Base-by-base conservation (phyloP, 64 coral and sea anemone genomes). In the Montipora cactus region DNA sequence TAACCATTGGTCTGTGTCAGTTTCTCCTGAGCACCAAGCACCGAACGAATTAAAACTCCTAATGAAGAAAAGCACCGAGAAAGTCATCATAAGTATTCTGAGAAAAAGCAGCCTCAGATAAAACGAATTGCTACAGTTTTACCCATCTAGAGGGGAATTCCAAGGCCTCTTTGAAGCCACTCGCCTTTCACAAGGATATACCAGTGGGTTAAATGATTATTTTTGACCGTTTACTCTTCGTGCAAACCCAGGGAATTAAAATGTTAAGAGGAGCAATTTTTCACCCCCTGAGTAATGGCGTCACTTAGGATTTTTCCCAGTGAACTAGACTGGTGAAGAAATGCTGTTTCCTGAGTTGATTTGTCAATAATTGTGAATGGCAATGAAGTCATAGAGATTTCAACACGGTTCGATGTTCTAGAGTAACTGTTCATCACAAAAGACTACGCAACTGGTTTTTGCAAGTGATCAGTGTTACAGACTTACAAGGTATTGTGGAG, bases 11-110 rank as follows among this genome's bases (percentile, higher is more conserved):
- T 80, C 68, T 11, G 25, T 25, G 69, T 97, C 84, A 53, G 62
- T 58, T 7, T 66, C 47, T 4, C 80, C 59, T 82, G 95, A 57
- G 45, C 95, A 97, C 95, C 95, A 97, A 6, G 92, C 92, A 47
- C 95, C 95, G 6, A 97, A 91, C n/a, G 95, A 91, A 10, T 2
- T 70, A 44, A 18, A n/a, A 49, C 16, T 86, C 19, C 82, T 86
- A 67, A 49, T 8, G 67, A 66, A 55, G 52, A 15, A 64, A 64
- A 64, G 53, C 11, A 6, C 7, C 7, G 11, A 57, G 11, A 57
- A 11, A 57, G 11, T 57, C 6, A 57, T 6, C 53, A 6, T 8
- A 57, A 57, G 53, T 6, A 57, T 6, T 6, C 53, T 57, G 53
- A 8, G 53, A 8, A 57, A 37, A 37, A 37, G 37, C 37, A 37